Percentiles rank a stretch among this genome's conserved stretches.
Evolutionary conservation across 1,140 invertebrate species (phyloP).

Genomic region (Palaemon carinicauda): DNA sequence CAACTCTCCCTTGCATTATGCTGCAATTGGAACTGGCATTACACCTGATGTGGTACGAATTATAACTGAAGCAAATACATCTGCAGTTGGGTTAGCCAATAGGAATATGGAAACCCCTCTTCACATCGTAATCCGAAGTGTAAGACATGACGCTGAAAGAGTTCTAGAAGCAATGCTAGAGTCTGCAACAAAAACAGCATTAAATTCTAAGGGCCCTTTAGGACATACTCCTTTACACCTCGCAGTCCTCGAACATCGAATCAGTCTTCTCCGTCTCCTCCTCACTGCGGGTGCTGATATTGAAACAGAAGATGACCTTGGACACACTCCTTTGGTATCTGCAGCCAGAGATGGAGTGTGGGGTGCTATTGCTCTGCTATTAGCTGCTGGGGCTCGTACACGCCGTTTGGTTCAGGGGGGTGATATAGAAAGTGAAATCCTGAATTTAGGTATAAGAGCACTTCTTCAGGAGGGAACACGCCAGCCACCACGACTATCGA

Average conservation of each 20-base stretch:
- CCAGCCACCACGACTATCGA: slow-evolving; percentile 31
- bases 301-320: slow-evolving; percentile 58
- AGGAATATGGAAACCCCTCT: slow-evolving; percentile 57
- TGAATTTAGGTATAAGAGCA: slow-evolving; percentile 20
- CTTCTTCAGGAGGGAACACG: slow-evolving; percentile 33
- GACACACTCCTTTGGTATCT: slow-evolving; percentile 59
- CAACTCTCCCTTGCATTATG: slow-evolving; percentile 55
- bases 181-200: slow-evolving; percentile 25
- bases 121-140: slow-evolving; percentile 55
- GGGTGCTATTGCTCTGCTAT: slow-evolving; percentile 49
- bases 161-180: slow-evolving; percentile 40
- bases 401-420: slow-evolving; percentile 41
- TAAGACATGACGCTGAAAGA: slow-evolving; percentile 35
- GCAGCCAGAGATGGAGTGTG: slow-evolving; percentile 56
- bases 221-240: slow-evolving; percentile 61
- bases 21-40: slow-evolving; percentile 39
- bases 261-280: slow-evolving; percentile 47
- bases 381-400: slow-evolving; percentile 58
- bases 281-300: slow-evolving; percentile 58
- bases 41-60: slow-evolving; percentile 14
- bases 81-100: slow-evolving; percentile 49
- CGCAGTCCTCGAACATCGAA: slow-evolving; percentile 58
- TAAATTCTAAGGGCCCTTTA: slow-evolving; percentile 48
- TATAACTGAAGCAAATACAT: slow-evolving; percentile 17
- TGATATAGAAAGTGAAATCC: slow-evolving; percentile 29